phyloP scores from a whole-genome alignment of 2,888 invertebrate species.

The Steinernema carpocapsae region DNA sequence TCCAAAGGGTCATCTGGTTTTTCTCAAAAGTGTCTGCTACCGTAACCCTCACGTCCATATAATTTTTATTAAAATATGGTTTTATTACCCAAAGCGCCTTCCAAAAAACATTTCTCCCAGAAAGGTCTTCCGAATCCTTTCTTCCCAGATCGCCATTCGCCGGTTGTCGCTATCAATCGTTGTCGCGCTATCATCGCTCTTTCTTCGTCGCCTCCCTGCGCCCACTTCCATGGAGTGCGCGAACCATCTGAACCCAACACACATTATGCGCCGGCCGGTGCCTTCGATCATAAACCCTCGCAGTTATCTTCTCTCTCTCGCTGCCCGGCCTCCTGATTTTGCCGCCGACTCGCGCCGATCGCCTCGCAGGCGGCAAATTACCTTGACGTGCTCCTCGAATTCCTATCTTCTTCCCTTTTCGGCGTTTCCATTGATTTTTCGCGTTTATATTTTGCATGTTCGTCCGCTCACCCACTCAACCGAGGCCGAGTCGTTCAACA shows the following conservation, averaged over 20 bases:
- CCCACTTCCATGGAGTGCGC: slow-evolving; percentile 12
- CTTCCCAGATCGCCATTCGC: not conserved
- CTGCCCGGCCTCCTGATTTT: not conserved
- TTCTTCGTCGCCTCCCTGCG: not conserved
- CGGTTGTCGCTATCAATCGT: slow-evolving; percentile 31
- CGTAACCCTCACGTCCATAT: not conserved
- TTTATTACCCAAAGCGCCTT: no score
- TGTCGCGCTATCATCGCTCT: slow-evolving; percentile 19
- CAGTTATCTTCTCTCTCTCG: not conserved
- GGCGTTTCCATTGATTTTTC: slow-evolving; percentile 33
- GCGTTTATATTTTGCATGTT: slow-evolving; percentile 33
- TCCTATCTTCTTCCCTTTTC: slow-evolving; percentile 25
- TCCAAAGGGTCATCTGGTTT: no score
- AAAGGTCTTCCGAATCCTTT: not conserved
- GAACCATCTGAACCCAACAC: slow-evolving; percentile 25
- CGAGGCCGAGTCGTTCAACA: not conserved
- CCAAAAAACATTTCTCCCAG: no score
- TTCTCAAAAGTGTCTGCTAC: not conserved
- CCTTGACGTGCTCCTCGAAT: slow-evolving; percentile 15
- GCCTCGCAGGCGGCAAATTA: slow-evolving; percentile 25
- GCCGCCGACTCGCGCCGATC: not conserved
- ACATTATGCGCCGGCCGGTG: not conserved
- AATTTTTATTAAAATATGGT: no score
- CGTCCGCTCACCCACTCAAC: slow-evolving; percentile 8
- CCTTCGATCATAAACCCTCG: slow-evolving; percentile 25